phyloP scores from a whole-genome alignment of 2,797 vertebrate genomes.

The Simalia tracyae region DNA sequence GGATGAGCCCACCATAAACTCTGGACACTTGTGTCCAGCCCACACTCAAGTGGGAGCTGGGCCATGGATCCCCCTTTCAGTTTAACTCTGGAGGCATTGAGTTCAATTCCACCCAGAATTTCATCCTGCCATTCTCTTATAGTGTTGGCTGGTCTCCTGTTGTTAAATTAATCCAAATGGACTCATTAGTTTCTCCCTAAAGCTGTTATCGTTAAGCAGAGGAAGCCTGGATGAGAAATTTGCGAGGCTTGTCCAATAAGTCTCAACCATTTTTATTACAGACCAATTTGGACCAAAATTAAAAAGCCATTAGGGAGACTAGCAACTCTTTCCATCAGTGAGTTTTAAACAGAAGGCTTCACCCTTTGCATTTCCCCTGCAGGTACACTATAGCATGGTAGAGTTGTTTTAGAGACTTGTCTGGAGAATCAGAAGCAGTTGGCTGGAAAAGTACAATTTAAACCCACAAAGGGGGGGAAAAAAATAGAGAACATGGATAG shows the following conservation, averaged over 20 bases:
- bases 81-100: not conserved
- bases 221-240: slow-evolving; percentile 40
- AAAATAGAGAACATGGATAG: too few relatives aligned
- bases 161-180: slow-evolving; percentile 27
- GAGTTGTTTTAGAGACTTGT: not conserved
- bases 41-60: not conserved
- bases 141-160: rapidly evolving
- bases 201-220: not conserved
- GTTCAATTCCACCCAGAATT: not conserved
- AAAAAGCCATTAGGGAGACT: slow-evolving; percentile 5
- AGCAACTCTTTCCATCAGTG: slow-evolving; percentile 19
- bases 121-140: not conserved
- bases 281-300: slow-evolving; percentile 40
- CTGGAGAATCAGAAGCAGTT: not conserved
- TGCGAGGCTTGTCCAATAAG: slow-evolving; percentile 40
- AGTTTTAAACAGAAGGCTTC: not conserved
- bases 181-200: not conserved
- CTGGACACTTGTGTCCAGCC: not conserved
- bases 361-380: not conserved
- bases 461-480: too few relatives aligned
- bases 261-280: not conserved
- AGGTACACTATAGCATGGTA: rapidly evolving
- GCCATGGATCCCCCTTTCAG: not conserved
- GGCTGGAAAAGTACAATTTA: rapidly evolving
- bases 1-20: not conserved